Conservation (phyloP, 1,140 invertebrate genomes). For the Dryas iulia region DNA sequence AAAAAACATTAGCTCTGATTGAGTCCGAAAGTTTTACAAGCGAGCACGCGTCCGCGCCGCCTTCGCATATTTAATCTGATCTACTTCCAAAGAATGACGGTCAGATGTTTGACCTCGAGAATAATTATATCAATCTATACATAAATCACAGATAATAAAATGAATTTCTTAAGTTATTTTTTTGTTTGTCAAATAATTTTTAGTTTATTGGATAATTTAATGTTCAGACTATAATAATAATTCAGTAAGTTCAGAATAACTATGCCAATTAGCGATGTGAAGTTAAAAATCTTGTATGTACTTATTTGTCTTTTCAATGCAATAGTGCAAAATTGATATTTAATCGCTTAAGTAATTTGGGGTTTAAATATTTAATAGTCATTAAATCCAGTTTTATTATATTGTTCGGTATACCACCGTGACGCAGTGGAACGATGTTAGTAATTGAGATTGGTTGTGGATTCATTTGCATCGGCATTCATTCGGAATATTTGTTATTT, state of each 20-base stretch:
- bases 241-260: neutral
- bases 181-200: neutral
- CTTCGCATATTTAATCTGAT: neutral
- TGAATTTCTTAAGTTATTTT: neutral
- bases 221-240: too few relatives aligned
- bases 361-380: neutral
- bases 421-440: too few relatives aligned
- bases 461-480: too few relatives aligned
- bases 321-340: slow-evolving; percentile 1
- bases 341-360: neutral
- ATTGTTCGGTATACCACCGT: too few relatives aligned
- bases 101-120: neutral
- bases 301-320: neutral
- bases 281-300: slow-evolving; percentile 3
- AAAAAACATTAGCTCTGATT: slow-evolving; percentile 57
- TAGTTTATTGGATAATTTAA: neutral
- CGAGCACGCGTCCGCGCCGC: slow-evolving; percentile 2
- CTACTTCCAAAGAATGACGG: neutral
- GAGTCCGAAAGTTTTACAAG: slow-evolving; percentile 43
- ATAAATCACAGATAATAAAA: neutral
- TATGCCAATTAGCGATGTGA: neutral
- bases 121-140: neutral
- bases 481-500: too few relatives aligned
- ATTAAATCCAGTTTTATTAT: neutral
- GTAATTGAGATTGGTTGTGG: too few relatives aligned